Conservation (phyloP, 2,113 vertebrate genomes). For the Microtus montanus region DNA sequence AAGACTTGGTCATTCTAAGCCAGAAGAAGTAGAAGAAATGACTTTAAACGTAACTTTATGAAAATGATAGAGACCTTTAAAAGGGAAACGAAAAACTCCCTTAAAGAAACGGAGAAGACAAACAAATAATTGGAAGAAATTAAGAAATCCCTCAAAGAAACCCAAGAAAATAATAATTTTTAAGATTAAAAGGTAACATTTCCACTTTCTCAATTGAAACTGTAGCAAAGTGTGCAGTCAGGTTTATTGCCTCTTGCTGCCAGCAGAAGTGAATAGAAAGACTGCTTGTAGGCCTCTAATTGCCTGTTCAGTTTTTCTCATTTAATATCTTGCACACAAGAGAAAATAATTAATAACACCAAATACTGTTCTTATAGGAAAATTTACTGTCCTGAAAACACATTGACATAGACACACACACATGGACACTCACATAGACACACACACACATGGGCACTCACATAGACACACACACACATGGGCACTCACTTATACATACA, state of each 20-base stretch:
- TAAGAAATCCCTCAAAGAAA: too few species aligned
- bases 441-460: too few species aligned
- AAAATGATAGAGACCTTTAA: too few species aligned
- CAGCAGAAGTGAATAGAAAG: background rate
- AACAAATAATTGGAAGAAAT: too few species aligned
- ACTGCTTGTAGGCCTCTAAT: background rate
- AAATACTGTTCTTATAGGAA: background rate
- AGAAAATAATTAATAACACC: background rate
- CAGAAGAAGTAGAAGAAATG: too few species aligned
- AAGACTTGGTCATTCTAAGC: too few species aligned
- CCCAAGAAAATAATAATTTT: background rate
- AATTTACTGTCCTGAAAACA: background rate
- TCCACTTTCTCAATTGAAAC: background rate
- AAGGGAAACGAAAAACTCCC: too few species aligned
- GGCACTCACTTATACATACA: background rate
- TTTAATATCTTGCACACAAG: background rate
- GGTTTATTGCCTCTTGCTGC: background rate
- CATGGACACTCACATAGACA: background rate
- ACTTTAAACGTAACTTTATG: too few species aligned
- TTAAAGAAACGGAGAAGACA: too few species aligned
- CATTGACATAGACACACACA: background rate
- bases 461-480: too few species aligned
- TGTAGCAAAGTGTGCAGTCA: background rate
- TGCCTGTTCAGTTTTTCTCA: slow-evolving; percentile 1
- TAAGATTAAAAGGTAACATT: background rate